Base-by-base conservation (phyloP, 2,797 vertebrate species). In the Sebastes miniatus region DNA sequence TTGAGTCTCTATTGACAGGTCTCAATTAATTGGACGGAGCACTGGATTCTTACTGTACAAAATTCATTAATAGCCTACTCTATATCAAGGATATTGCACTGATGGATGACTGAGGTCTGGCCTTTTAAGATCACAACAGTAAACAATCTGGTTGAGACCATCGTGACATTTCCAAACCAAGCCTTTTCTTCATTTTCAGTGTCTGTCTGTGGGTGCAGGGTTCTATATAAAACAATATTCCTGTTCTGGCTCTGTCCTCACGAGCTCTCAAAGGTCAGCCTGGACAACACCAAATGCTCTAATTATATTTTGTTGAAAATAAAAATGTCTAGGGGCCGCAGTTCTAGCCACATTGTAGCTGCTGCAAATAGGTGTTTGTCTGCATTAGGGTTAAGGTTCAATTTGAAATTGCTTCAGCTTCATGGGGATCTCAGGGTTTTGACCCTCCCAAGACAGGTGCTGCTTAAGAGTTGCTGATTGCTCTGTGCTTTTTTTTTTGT, bases 231-330 rank as follows among this genome's bases (percentile, higher is more conserved):
- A 90, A 87, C 67, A 73, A 82, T 85, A 82, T 85, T 67, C 31
- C 68, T 59, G 67, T 50, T 69, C 65, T 64, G 64, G 29, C 66
- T 83, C 61, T 81, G 85, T 92, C 76, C 84, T 87, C 76, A 83
- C 83, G 74, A 80, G 73, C 79, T 83, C 76, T 89, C 76, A 91
- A 92, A 92, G 92, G 91, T 94, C 88, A 92, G 32, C 24, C 59
- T 68, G 81, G 78, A 87, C 69, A 83, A 80, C 81, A 86, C 58
- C 69, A 76, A 84, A 70, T 69, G 76, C 65, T 87, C 73, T 84
- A 89, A 90, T 93, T 87, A 88, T 77, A 76, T 92, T 91, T 90
- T 50, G 34, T 62, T 76, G 69, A 66, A 84, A 75, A 81, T 66
- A 20, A 74, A 57, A 71, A 18, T 62, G 70, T 87, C 76, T 7